Base-by-base conservation (phyloP, 2,797 vertebrate species). In the Glyptemys insculpta region DNA sequence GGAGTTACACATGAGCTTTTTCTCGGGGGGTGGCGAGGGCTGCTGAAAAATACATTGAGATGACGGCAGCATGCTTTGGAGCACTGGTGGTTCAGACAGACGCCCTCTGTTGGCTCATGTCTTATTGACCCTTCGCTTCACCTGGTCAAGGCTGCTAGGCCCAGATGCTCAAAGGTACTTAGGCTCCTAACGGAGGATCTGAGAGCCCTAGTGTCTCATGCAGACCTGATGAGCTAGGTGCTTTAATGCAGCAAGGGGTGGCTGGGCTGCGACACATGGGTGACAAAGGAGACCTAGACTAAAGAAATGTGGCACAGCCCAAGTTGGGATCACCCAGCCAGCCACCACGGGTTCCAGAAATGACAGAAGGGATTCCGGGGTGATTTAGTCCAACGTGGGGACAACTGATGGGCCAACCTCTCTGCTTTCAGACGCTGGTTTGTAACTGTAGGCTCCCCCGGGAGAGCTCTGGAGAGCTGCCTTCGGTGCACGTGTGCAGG, bases 41-140 rank as follows among this genome's bases (percentile, higher is more conserved):
- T 18, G 31, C 62, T 65, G 62, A 65, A 15, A n/a, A 65, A 65
- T n/a, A 65, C n/a, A n/a, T 5, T n/a, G 62, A 65, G 31, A 31
- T 16, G 62, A 19, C 1, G 34, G 34, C 1, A 5, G 19, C 8
- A 1, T 21, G 34, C n/a, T 21, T n/a, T 68, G n/a, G n/a, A 23
- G 16, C 65, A 5, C 19, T 11, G 65, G 18, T 21, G 34, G 19
- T 23, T 72, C 65, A 72, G 19, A 72, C 34, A n/a, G 15, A 37
- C 1, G 4, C 18, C 34, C n/a, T 14, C 62, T 37, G 8, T 68
- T 65, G 18, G 62, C 62, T 68, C 34, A 1, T 68, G 34, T 37
- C 31, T 62, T 34, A 62, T 23, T 4, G 53, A 54, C 53, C 27
- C 56, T n/a, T 34, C 34, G 16, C 62, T n/a, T n/a, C 34, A n/a